Base-by-base conservation (phyloP, 2,113 vertebrate species). In the Sardina pilchardus region DNA sequence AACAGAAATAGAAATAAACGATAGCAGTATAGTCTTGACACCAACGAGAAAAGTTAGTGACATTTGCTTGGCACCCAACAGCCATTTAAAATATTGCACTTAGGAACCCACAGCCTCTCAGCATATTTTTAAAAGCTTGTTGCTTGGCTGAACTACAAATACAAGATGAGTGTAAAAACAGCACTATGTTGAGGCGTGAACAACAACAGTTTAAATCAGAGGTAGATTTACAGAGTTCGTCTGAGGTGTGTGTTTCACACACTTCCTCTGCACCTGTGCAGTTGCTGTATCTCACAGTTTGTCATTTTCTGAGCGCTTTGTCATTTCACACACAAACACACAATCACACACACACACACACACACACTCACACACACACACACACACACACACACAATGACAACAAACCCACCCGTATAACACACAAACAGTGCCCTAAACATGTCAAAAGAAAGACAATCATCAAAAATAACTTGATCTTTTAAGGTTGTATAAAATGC, bases 151-250 rank as follows among this genome's bases (percentile, higher is more conserved):
- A 17, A 53, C 50, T 4, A 17, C 50, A 53, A 16, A 53, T 53
- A 19, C 34, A 26, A 56, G 34, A 34, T 34, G 47, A 56, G 34
- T 47, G 36, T 56, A 39, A 42, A 34, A 43, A 50, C 39, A 85
- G 50, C 34, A 43, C 26, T 81, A 81, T 78, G 81, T 56, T 85
- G 86, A 83, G 88, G 88, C 86, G 81, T 84, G 88, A 84, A 82
- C 59, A 86, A 75, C 6, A 82, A 19, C 82, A 82, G 6, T 21
- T 87, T 50, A 83, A 50, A 83, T 82, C 80, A 93, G 95, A 95
- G 94, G 95, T 95, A 95, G 94, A 94, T 94, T 89, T 2, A 78
- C 71, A 78, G 71, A 34, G 90, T 92, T 34, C 10, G 4, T 91
- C 88, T 85, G 90, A 87, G 86, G 63, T 84, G 82, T 42, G 26